These are phyloP conservation scores for Huso huso DNA, from an alignment of 2,797 vertebrate genomes.

Conservation along the genomic window DNA sequence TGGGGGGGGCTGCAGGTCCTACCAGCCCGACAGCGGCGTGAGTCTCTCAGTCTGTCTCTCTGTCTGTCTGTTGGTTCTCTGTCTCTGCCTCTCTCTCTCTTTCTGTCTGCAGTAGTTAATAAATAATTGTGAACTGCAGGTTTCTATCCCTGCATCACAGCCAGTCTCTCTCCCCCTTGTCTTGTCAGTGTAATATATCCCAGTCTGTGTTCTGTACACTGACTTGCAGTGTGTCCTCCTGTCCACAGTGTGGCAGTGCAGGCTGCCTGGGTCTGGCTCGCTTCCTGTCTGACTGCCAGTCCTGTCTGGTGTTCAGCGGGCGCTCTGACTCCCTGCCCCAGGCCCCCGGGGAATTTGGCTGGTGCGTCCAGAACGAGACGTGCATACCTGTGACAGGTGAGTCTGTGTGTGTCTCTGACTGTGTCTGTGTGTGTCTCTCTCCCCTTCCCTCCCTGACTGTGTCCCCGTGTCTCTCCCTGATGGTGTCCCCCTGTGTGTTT, in stretches of 20 bases:
- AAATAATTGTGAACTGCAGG: no score
- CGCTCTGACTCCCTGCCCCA: slow-evolving; percentile 58
- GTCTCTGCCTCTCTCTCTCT: neutral
- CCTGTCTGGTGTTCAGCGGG: slow-evolving; percentile 80
- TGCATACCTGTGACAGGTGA: slow-evolving; percentile 83
- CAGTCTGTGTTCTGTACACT: neutral
- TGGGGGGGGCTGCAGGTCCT: slow-evolving; percentile 77
- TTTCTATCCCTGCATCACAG: neutral
- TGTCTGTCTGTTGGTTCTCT: neutral
- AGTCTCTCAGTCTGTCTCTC: slow-evolving; percentile 13
- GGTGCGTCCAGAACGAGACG: slow-evolving; percentile 90
- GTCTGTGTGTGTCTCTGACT: slow-evolving; percentile 26
- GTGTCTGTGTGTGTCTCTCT: slow-evolving; percentile 4
- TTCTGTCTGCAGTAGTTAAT: no score
- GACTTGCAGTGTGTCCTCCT: slow-evolving; percentile 14
- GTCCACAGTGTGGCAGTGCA: slow-evolving; percentile 71
- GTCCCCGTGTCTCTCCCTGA: neutral
- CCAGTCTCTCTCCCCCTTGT: no score
- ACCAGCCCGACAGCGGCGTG: slow-evolving; percentile 72
- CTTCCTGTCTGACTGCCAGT: slow-evolving; percentile 82
- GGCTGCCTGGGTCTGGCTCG: slow-evolving; percentile 81
- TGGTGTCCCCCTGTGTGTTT: slow-evolving; percentile 26
- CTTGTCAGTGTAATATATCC: neutral
- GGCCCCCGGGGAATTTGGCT: slow-evolving; percentile 75
- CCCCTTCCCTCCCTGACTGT: slow-evolving; percentile 15